Percentiles rank a stretch among this genome's conserved stretches.
Evolutionary conservation across 2,888 invertebrate genomes (phyloP).

Genomic region (Kuschelorhynchus macadamiae): DNA sequence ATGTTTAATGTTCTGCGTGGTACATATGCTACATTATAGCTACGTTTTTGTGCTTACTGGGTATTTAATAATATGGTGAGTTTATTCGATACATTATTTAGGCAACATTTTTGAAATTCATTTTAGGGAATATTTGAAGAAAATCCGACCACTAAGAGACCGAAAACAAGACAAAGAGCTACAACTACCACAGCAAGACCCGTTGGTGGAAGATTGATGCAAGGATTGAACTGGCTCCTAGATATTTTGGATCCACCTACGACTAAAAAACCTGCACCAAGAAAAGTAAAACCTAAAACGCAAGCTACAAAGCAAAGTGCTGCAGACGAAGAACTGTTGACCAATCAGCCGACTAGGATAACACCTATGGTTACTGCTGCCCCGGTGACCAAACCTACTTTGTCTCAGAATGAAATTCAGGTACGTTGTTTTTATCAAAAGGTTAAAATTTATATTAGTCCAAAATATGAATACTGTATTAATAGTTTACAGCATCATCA

Average conservation of each 20-base stretch:
- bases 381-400: conserved; percentile 51
- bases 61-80: too few species aligned
- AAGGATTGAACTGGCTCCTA: conserved; percentile 66
- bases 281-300: conserved; percentile 52
- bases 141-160: conserved; percentile 54
- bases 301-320: conserved; percentile 51
- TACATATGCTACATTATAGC: too few species aligned
- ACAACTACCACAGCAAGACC: conserved; percentile 67
- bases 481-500: too few species aligned
- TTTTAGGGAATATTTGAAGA: conserved; percentile 57
- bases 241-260: conserved; percentile 62
- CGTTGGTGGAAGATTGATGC: conserved; percentile 66
- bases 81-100: too few species aligned
- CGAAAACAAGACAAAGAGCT: conserved; percentile 56
- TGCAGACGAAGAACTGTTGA: conserved; percentile 58
- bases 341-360: conserved; percentile 63
- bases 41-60: too few species aligned
- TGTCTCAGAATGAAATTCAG: conserved; percentile 45
- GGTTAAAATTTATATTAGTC: background rate
- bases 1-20: too few species aligned
- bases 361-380: conserved; percentile 62
- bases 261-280: conserved; percentile 51
- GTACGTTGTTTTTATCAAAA: conserved; percentile 9
- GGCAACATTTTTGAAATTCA: too few species aligned
- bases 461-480: background rate